Conservation (phyloP, 2,113 vertebrate species). For the Dendropsophus ebraccatus region DNA sequence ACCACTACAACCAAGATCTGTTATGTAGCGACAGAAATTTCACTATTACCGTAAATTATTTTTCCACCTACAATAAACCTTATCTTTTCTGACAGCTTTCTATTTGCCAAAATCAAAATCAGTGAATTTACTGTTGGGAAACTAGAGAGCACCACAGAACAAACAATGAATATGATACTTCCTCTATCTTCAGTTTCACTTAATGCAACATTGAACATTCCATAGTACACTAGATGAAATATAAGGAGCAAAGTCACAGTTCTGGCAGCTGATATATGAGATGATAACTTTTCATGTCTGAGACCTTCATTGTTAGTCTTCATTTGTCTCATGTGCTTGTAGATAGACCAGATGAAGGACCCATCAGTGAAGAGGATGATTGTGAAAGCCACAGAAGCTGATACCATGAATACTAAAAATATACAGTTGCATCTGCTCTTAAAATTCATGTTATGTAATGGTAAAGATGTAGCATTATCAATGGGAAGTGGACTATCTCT, state of each 20-base stretch:
- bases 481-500: too few species aligned
- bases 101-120: conserved; percentile 27
- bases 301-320: neutral
- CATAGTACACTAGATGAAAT: neutral
- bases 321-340: neutral
- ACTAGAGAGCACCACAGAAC: neutral
- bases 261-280: conserved; percentile 9
- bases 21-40: neutral
- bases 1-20: neutral
- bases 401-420: neutral
- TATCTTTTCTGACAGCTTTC: neutral
- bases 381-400: neutral
- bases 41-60: neutral
- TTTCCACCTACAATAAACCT: neutral
- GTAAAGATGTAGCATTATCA: neutral
- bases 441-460: neutral
- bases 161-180: too few species aligned
- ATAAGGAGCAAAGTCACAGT: conserved; percentile 14
- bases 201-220: too few species aligned
- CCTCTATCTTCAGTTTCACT: too few species aligned
- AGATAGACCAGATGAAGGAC: conserved; percentile 3
- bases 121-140: conserved; percentile 30
- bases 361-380: neutral
- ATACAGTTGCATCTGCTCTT: conserved; percentile 12
- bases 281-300: neutral